Percentiles rank a stretch among this genome's conserved stretches.
Conservation (phyloP, 2,797 vertebrate genomes). For the Protonibea diacanthus region DNA sequence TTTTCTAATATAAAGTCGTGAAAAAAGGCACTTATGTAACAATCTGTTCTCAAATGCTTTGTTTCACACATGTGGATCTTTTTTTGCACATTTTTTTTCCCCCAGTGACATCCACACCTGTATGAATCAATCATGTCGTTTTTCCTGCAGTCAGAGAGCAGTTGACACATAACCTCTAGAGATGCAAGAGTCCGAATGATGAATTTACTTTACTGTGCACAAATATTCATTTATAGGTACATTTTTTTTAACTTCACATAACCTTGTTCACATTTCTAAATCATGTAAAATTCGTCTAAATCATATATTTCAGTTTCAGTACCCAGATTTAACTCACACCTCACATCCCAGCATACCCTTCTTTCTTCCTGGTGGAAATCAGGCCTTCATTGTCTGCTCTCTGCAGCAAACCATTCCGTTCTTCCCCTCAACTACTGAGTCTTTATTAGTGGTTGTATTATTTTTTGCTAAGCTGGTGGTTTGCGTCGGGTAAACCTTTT, state of each 20-base stretch:
- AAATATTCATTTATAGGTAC: neutral
- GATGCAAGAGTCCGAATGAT: neutral
- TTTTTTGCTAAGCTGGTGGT: slow-evolving; percentile 11
- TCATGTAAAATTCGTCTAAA: neutral
- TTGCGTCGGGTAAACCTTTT: slow-evolving; percentile 1
- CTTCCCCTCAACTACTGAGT: neutral
- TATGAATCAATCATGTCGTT: neutral
- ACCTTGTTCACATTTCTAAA: neutral
- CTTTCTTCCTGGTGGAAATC: neutral
- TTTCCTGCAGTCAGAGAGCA: neutral
- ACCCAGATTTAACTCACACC: neutral
- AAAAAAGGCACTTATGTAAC: neutral
- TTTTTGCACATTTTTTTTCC: neutral
- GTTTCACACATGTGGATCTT: neutral
- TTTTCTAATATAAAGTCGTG: neutral
- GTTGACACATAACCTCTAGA: neutral
- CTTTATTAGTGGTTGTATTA: slow-evolving; percentile 4
- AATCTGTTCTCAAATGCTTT: neutral
- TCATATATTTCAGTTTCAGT: neutral
- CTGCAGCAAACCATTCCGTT: neutral
- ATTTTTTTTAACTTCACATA: neutral
- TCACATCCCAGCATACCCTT: neutral
- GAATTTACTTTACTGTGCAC: neutral
- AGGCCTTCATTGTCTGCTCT: neutral
- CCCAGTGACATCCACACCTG: neutral